These are phyloP conservation scores for Bambusicola thoracicus DNA, from an alignment of 2,113 vertebrate genomes.

Conservation along the genomic window DNA sequence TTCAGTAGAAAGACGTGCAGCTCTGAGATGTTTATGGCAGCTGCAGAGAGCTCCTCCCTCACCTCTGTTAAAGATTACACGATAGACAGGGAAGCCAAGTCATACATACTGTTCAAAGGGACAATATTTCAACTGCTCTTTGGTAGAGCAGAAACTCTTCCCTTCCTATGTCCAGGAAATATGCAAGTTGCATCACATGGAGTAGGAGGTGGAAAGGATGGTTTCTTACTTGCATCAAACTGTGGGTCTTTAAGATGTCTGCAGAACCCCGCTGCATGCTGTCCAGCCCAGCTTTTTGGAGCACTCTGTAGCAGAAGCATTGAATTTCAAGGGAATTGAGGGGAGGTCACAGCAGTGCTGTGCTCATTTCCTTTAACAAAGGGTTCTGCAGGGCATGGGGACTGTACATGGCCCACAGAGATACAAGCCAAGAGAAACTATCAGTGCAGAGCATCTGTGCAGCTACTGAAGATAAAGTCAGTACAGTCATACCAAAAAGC, in stretches of 20 bases:
- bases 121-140: not conserved
- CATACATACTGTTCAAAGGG: not conserved
- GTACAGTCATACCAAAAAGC: not conserved
- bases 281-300: not conserved
- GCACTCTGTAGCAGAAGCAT: accelerated
- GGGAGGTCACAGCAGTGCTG: not conserved
- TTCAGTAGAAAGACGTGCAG: not conserved
- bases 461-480: not conserved
- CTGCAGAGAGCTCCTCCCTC: not conserved
- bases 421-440: not conserved
- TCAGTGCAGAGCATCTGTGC: not conserved
- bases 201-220: not conserved
- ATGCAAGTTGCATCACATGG: not conserved
- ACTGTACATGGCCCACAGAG: not conserved
- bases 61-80: not conserved
- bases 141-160: not conserved
- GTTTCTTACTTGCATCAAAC: not conserved
- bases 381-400: not conserved
- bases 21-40: not conserved
- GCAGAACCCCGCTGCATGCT: not conserved
- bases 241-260: not conserved
- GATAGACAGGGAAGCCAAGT: not conserved
- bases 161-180: not conserved
- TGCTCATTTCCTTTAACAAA: not conserved
- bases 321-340: not conserved